Evolutionary conservation across 2,113 vertebrate species (phyloP).

Genomic region (Cyphotilapia sp.): DNA sequence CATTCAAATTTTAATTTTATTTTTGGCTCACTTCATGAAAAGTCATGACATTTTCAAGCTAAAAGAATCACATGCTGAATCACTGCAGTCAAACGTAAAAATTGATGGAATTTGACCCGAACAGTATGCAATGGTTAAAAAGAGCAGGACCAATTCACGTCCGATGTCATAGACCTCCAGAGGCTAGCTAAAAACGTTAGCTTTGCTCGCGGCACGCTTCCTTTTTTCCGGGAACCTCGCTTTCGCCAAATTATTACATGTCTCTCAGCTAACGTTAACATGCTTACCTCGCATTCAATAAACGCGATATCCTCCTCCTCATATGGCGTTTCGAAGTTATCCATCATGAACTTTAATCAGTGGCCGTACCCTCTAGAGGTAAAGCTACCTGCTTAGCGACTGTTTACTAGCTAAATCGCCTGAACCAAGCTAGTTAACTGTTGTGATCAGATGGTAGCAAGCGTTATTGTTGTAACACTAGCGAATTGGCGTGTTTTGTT

Average conservation of each 20-base stretch:
- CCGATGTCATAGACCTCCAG: background rate
- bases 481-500: background rate
- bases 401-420: background rate
- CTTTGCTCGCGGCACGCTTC: background rate
- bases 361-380: background rate
- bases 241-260: background rate
- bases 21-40: background rate
- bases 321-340: slow-evolving; percentile 49
- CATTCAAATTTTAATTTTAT: background rate
- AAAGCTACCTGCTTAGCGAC: background rate
- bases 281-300: slow-evolving; percentile 53
- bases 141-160: background rate
- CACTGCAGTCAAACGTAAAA: background rate
- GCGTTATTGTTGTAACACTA: background rate
- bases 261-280: background rate
- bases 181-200: background rate
- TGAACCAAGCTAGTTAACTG: background rate
- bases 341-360: slow-evolving; percentile 3
- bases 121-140: background rate
- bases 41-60: background rate
- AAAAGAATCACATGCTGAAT: background rate
- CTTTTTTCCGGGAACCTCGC: background rate
- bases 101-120: background rate
- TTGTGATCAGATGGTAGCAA: no score
- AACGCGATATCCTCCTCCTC: slow-evolving; percentile 29